Evolutionary conservation across 2,888 invertebrate genomes (phyloP), one percentile per base, ranked within the genome.

Genomic region (Tachina fera): DNA sequence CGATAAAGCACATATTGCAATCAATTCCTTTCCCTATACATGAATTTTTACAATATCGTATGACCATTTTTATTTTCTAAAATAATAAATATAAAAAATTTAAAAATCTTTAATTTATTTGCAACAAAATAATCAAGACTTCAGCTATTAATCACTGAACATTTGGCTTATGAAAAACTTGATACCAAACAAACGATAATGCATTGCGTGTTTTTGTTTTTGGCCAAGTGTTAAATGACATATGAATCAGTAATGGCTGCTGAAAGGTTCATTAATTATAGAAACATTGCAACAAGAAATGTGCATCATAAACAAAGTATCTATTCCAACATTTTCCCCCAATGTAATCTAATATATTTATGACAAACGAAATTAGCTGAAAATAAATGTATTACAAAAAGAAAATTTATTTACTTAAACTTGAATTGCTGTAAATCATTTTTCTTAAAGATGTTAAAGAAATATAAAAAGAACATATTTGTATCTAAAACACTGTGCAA

Each of bases 221-320:
- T 60, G 65, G 67, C 67, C 75, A 70, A 82, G 81, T 76, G 81
- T 70, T 75, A 45, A 68, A 39, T 53, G 75, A 47, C 68, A 68
- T 31, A 31, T 68, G 53, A 49, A 67, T 58, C 39, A 51, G 43
- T 61, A 75, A 76, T 60, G 65, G 39, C 63, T 61, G 65, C 41
- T 70, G 78, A 82, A 74, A 81, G 77, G 68, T 81, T 77, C 81
- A 85, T 85, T 85, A 85, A 81, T 85, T 85, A 81, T 70, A 56
- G 6, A 70, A 51, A 61, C 13, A 5, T 14, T 31, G 31, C 70
- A 53, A 31, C 39, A 11, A 22, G 14, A 22, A 58, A 65, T 49
- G 9, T 70, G 51, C 53, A 22, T 11, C 53, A 47, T 14, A 65
- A 56, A 65, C 39, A 70, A 60, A 71, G 51, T 79, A 41, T 31